These are phyloP conservation scores for Dromococcyx pavoninus DNA, from an alignment of 2,797 vertebrate genomes.

Conservation along the genomic window DNA sequence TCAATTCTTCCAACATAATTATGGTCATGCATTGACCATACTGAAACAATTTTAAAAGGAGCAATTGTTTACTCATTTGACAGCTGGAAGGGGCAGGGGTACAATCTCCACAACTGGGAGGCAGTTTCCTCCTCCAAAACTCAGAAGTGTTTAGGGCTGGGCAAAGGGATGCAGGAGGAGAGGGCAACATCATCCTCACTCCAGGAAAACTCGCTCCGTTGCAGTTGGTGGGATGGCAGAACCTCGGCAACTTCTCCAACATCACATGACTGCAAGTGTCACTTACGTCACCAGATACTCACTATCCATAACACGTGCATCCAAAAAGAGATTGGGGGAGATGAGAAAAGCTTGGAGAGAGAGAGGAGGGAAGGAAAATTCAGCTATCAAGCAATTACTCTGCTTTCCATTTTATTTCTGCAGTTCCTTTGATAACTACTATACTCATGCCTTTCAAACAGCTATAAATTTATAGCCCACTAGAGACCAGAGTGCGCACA, in stretches of 20 bases:
- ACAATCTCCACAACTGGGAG: not conserved
- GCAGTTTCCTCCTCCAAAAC: not conserved
- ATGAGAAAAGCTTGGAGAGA: not conserved
- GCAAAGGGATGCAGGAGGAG: not conserved
- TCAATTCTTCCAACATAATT: not conserved
- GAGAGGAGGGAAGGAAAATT: not conserved
- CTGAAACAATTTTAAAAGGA: not conserved
- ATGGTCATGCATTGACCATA: not conserved
- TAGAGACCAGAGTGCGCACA: accelerated
- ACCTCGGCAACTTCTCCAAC: not conserved
- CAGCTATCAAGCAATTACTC: not conserved
- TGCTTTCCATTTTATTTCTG: not conserved
- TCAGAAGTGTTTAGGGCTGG: not conserved
- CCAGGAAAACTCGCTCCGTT: not conserved
- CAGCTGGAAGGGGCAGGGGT: not conserved
- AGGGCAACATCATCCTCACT: not conserved
- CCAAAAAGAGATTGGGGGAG: not conserved
- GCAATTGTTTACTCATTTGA: not conserved
- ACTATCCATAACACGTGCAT: not conserved
- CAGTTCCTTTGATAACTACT: not conserved
- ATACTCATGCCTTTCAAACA: not conserved
- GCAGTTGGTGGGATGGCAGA: not conserved
- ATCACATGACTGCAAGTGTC: not conserved
- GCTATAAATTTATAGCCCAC: not conserved
- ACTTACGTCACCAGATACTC: not conserved